Evolutionary conservation across 2,888 invertebrate genomes (phyloP).

Genomic region (Drosophila paracracens): DNA sequence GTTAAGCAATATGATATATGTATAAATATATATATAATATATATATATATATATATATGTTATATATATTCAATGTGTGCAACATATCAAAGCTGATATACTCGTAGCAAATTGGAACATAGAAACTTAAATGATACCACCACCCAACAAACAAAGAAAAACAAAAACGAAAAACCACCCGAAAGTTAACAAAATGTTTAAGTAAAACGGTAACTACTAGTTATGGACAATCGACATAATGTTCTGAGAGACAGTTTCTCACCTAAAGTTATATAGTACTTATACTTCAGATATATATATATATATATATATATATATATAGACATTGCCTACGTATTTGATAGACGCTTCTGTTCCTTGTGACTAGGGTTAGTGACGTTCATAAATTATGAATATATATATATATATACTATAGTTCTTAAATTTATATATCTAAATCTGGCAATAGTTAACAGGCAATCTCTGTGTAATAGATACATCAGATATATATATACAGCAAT

Average conservation of each 20-base stretch:
- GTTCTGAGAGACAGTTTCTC: constrained; percentile 50
- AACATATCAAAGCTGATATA: constrained; percentile 56
- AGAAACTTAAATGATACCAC: constrained; percentile 72
- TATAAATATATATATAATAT: background rate
- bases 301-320: constrained; percentile 8
- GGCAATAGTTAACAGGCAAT: constrained; percentile 20
- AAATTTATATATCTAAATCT: constrained; percentile 4
- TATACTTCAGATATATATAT: constrained; percentile 26
- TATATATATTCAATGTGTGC: constrained; percentile 25
- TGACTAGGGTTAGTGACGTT: constrained; percentile 71
- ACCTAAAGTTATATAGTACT: constrained; percentile 19
- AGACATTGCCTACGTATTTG: constrained; percentile 44
- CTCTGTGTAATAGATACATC: constrained; percentile 23
- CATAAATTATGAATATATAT: constrained; percentile 22
- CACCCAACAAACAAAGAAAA: constrained; percentile 45
- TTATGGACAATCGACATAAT: constrained; percentile 72
- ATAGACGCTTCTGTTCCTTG: constrained; percentile 77
- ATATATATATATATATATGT: background rate
- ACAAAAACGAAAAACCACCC: constrained; percentile 67
- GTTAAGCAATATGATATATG: constrained; percentile 1
- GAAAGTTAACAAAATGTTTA: constrained; percentile 63
- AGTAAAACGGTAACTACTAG: constrained; percentile 58
- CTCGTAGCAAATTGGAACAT: constrained; percentile 55
- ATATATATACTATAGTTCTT: constrained; percentile 15
- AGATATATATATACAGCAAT: constrained; percentile 17